Evolutionary conservation across 2,888 invertebrate species (phyloP).

Genomic region (Tipula lateralis): DNA sequence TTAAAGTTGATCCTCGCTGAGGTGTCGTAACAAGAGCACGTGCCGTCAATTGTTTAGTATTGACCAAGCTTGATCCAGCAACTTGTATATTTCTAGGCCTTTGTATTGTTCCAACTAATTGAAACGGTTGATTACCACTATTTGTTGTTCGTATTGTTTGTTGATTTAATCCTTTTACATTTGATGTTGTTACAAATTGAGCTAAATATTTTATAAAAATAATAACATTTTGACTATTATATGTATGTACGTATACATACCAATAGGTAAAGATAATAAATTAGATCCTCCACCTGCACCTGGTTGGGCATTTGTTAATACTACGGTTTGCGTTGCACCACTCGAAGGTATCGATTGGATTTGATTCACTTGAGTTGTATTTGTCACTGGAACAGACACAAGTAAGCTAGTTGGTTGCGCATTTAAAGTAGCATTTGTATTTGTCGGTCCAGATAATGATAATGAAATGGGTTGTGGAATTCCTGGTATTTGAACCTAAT

Average conservation of each 20-base stretch:
- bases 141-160: conserved; percentile 47
- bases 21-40: conserved; percentile 34
- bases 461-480: conserved; percentile 81
- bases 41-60: conserved; percentile 38
- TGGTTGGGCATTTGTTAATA: conserved; percentile 42
- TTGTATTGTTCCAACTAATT: conserved; percentile 44
- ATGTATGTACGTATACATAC: too few species aligned
- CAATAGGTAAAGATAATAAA: conserved; percentile 59
- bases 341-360: conserved; percentile 37
- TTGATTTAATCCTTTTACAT: conserved; percentile 56
- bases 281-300: conserved; percentile 45
- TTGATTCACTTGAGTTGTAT: conserved; percentile 43
- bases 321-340: conserved; percentile 47
- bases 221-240: background rate
- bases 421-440: conserved; percentile 31
- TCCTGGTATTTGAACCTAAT: conserved; percentile 71
- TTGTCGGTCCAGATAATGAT: conserved; percentile 55
- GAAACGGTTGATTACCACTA: conserved; percentile 40
- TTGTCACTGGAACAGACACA: conserved; percentile 60
- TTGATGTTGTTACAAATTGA: conserved; percentile 50
- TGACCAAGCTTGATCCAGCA: conserved; percentile 43
- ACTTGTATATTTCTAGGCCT: conserved; percentile 47
- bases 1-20: conserved; percentile 46
- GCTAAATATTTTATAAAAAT: conserved; percentile 42
- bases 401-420: conserved; percentile 55